Conservation (phyloP, 2,797 vertebrate species). For the Sphenopsis melanotis region DNA sequence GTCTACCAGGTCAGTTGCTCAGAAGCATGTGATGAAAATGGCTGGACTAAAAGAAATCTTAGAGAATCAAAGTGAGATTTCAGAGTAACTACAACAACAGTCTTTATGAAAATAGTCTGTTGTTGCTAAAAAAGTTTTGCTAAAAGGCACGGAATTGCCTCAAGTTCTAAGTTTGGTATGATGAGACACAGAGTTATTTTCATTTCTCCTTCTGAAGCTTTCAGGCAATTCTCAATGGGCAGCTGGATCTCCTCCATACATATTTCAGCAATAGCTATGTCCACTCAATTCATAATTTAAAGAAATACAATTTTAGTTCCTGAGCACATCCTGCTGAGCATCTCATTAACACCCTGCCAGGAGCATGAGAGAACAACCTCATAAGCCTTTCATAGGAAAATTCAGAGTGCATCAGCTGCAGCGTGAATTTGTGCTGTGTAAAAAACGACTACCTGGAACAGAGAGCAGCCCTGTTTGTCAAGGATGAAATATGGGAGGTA, state of each 20-base stretch:
- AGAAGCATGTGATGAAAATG: background rate
- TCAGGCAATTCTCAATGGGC: background rate
- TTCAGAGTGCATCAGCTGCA: background rate
- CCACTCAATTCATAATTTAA: background rate
- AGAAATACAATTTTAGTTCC: background rate
- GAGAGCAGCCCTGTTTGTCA: background rate
- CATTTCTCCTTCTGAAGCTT: background rate
- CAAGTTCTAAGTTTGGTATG: background rate
- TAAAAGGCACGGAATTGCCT: background rate
- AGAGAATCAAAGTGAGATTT: background rate
- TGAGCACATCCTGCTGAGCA: background rate
- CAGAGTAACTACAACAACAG: background rate
- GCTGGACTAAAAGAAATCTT: background rate
- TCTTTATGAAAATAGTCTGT: background rate
- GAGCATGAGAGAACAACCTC: background rate
- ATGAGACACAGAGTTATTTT: background rate
- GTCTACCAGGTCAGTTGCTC: background rate
- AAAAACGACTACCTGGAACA: background rate
- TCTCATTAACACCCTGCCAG: background rate
- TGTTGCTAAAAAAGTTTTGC: background rate
- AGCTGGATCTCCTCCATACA: background rate
- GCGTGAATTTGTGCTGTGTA: background rate
- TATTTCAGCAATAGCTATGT: background rate
- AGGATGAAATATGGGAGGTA: background rate
- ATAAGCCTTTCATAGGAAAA: background rate